A percentile compares a stretch with the other conserved stretches of the same genome.
Conservation (phyloP, 2,113 vertebrate species). For the Harpagus bidentatus region DNA sequence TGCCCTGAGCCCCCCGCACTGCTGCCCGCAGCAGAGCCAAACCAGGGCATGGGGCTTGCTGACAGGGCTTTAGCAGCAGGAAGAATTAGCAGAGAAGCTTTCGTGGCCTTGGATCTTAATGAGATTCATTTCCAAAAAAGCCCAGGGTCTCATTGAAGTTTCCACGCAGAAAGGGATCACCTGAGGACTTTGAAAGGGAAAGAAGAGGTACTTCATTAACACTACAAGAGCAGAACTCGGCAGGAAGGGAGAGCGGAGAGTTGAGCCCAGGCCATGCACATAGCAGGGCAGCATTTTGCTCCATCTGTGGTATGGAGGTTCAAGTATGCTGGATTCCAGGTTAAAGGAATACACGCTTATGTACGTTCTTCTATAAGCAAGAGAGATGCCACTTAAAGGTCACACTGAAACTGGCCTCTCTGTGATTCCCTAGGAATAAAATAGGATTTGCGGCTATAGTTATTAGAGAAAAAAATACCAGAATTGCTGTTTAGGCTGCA, state of each 20-base stretch:
- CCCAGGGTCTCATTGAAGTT: background rate
- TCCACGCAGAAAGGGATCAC: conserved; percentile 18
- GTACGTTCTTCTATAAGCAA: background rate
- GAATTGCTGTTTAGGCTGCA: background rate
- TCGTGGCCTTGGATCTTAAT: background rate
- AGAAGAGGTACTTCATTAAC: conserved; percentile 41
- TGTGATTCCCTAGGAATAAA: background rate
- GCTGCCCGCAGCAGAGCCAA: background rate
- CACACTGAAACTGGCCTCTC: background rate
- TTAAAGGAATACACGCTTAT: background rate
- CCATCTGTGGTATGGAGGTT: background rate
- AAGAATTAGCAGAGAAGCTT: background rate
- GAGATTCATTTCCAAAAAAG: background rate
- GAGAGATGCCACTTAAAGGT: background rate
- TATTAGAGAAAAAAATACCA: background rate
- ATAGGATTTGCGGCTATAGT: background rate
- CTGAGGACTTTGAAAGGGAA: conserved; percentile 29
- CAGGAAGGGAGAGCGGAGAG: background rate
- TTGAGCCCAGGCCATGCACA: background rate
- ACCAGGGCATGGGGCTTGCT: background rate
- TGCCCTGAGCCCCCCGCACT: background rate
- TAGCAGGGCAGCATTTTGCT: background rate
- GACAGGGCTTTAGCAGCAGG: background rate
- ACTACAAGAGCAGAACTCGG: background rate
- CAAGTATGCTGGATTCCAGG: background rate